A percentile compares a stretch with the other conserved stretches of the same genome.
phyloP scores from a whole-genome alignment of 1,140 invertebrate species.

The Varroa destructor region DNA sequence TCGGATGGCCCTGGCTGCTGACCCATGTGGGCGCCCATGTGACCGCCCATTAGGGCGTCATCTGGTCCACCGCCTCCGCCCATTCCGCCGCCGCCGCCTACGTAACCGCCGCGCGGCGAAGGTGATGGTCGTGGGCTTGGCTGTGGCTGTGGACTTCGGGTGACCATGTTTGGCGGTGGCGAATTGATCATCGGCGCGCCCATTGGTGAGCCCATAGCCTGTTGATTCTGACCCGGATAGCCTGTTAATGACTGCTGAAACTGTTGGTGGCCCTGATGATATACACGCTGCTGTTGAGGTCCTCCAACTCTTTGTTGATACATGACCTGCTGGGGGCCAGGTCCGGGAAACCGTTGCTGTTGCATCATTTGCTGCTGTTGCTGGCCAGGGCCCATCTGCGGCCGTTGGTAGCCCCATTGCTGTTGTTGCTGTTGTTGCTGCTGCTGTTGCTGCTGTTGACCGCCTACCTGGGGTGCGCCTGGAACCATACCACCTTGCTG shows the following conservation, averaged over 20 bases:
- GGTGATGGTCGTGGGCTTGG: slow-evolving; percentile 13
- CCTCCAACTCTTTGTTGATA: slow-evolving; percentile 10
- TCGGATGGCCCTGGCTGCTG: too few species aligned
- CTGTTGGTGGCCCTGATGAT: slow-evolving; percentile 6
- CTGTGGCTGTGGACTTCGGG: slow-evolving; percentile 13
- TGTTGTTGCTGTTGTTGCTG: slow-evolving; percentile 38
- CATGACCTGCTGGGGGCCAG: slow-evolving; percentile 15
- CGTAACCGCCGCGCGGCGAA: slow-evolving; percentile 20
- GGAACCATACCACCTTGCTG: slow-evolving; percentile 33
- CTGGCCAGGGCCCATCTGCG: slow-evolving; percentile 4
- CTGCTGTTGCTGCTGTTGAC: slow-evolving; percentile 41
- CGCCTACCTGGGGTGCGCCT: slow-evolving; percentile 25
- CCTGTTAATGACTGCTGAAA: not conserved
- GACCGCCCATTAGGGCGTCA: slow-evolving; percentile 10
- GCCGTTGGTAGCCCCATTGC: slow-evolving; percentile 37
- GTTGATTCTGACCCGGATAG: slow-evolving; percentile 17
- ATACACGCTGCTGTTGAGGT: slow-evolving; percentile 21
- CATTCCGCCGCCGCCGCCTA: slow-evolving; percentile 5
- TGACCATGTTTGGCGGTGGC: slow-evolving; percentile 23
- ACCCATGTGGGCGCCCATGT: not conserved
- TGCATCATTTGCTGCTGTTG: slow-evolving; percentile 15
- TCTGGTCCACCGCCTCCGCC: slow-evolving; percentile 5
- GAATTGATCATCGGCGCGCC: slow-evolving; percentile 22
- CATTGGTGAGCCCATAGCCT: slow-evolving; percentile 4
- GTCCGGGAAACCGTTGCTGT: slow-evolving; percentile 14